phyloP scores from a whole-genome alignment of 2,797 vertebrate genomes.

The Bothrops alternatus region DNA sequence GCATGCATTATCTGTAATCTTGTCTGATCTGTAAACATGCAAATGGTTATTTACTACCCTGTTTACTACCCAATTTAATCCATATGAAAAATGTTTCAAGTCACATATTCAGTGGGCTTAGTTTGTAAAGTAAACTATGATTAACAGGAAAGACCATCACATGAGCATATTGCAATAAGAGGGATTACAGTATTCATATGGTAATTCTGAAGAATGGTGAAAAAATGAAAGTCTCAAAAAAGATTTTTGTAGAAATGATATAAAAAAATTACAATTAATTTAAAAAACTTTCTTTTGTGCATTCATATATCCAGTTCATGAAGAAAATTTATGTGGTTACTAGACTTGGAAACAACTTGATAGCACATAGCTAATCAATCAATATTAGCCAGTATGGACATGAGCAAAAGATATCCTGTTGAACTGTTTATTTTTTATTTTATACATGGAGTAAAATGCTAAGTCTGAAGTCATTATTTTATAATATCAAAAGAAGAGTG shows the following conservation, averaged over 20 bases:
- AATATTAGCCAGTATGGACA: neutral
- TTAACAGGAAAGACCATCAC: neutral
- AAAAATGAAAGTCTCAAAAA: neutral
- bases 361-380: neutral
- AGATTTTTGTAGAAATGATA: neutral
- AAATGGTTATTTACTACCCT: neutral
- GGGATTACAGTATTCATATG: neutral
- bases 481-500: neutral
- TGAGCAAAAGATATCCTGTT: neutral
- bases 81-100: neutral
- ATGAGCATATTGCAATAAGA: neutral
- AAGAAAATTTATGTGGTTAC: neutral
- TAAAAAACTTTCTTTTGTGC: conserved; percentile 23
- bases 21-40: neutral
- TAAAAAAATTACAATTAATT: conserved; percentile 15
- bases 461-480: conserved; percentile 12
- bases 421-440: neutral
- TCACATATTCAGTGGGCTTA: neutral
- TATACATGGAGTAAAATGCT: neutral
- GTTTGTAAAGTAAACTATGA: neutral
- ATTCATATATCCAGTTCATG: neutral
- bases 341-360: neutral
- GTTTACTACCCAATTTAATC: neutral
- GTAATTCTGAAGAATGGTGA: neutral
- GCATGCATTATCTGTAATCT: neutral